A percentile compares a stretch with the other conserved stretches of the same genome.
These are phyloP conservation scores for Chrysina gloriosa DNA, from an alignment of 2,888 invertebrate species.

Conservation along the genomic window DNA sequence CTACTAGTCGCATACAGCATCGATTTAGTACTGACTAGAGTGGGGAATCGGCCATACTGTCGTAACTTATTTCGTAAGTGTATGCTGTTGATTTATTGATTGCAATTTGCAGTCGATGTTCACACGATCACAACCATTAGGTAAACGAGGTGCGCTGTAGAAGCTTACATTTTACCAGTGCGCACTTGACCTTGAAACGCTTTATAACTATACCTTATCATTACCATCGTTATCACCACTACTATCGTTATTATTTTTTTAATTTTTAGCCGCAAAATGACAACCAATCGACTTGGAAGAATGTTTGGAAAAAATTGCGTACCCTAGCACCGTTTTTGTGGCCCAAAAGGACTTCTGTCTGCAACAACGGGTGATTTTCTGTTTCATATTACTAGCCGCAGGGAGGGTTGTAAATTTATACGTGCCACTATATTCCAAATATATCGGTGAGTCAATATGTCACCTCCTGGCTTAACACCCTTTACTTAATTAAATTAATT, in stretches of 20 bases:
- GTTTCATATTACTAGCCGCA: slow-evolving; percentile 78
- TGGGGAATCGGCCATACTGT: too few relatives aligned
- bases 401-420: slow-evolving; percentile 91
- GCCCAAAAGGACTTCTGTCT: slow-evolving; percentile 85
- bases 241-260: not conserved
- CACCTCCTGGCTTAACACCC: not conserved
- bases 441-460: slow-evolving; percentile 76
- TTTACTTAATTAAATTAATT: slow-evolving; percentile 20
- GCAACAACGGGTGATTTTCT: slow-evolving; percentile 85
- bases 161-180: too few relatives aligned
- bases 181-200: too few relatives aligned
- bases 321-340: slow-evolving; percentile 91
- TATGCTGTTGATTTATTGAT: too few relatives aligned
- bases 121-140: too few relatives aligned
- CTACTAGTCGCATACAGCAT: too few relatives aligned
- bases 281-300: slow-evolving; percentile 81
- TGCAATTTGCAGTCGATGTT: too few relatives aligned
- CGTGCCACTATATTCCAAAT: slow-evolving; percentile 93
- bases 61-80: too few relatives aligned
- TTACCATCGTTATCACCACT: too few relatives aligned
- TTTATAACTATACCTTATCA: too few relatives aligned
- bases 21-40: too few relatives aligned
- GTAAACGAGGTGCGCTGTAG: too few relatives aligned
- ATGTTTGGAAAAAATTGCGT: slow-evolving; percentile 81
- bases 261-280: slow-evolving; percentile 65